A percentile compares a stretch with the other conserved stretches of the same genome.
phyloP scores from a whole-genome alignment of 35 echinoderm and acorn worm genomes.

The Diadema setosum region DNA sequence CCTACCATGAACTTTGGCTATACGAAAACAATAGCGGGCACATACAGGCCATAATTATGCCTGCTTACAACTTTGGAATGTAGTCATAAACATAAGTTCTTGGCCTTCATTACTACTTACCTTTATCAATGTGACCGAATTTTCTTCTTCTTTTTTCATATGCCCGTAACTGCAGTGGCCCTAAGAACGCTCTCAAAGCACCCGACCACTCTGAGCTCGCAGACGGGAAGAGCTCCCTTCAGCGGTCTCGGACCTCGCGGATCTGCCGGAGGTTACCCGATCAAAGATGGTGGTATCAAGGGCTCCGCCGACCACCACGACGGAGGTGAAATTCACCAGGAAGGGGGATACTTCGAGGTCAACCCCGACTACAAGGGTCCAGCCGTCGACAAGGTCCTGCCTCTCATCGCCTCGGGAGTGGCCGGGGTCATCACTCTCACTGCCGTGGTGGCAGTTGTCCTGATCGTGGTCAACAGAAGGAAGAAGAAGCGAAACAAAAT shows the following conservation, averaged over 20 bases:
- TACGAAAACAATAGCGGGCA: no score
- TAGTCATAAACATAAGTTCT: no score
- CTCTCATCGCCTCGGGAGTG: not conserved
- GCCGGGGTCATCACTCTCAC: constrained; percentile 8
- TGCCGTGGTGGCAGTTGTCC: not conserved
- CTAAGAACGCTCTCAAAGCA: not conserved
- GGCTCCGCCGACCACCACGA: not conserved
- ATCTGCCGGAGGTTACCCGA: not conserved
- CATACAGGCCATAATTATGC: no score
- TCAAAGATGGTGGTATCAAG: not conserved
- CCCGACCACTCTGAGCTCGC: not conserved
- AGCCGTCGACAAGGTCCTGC: not conserved
- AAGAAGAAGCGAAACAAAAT: not conserved
- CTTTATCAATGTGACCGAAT: no score
- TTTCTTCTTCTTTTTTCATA: no score
- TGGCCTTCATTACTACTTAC: no score
- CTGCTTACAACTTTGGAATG: no score
- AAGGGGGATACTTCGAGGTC: not conserved
- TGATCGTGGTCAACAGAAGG: not conserved
- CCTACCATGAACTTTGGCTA: no score
- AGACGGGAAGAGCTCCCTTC: not conserved
- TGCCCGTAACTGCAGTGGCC: no score
- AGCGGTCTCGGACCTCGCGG: not conserved
- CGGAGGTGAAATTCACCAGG: not conserved
- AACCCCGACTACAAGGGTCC: not conserved